Base-by-base conservation (phyloP, 2,113 vertebrate species). In the Cochlearius cochlearius region DNA sequence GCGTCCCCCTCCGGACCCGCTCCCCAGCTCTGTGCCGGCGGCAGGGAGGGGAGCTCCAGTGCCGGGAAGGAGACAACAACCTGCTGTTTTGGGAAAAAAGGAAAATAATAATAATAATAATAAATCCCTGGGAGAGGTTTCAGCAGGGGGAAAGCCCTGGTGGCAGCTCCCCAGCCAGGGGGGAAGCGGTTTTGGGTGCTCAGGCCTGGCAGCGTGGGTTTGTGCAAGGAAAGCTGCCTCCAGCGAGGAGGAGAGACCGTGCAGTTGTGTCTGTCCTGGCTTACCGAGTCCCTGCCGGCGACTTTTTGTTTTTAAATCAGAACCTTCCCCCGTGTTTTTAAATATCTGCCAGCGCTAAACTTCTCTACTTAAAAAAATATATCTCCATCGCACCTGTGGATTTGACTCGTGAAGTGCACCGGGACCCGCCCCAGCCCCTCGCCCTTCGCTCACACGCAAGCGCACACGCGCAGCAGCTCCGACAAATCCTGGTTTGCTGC, bases 341-440 rank as follows among this genome's bases (percentile, higher is more conserved):
- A 95, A 67, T 74, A 86, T 85, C 75, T 92, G 90, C 82, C 86
- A 95, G 89, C 1, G 2, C 94, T 94, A 84, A 95, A 93, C 79
- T 89, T 95, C 83, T 89, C 49, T 96, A 13, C 83, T 96, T 96
- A 90, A 91, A 97, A 97, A 98, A 66, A 96, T 91, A 94, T 45
- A 95, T 94, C 93, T 88, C 62, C 83, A 94, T 88, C 62, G 81
- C 92, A 23, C 74, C 53, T 80, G 43, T 59, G 47, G 68, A 73
- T 90, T 94, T 88, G 71, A 74, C 52, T 74, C 95, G 49, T 30
- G 85, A 96, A 96, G 88, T 9, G 45, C 87, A 68, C 71, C 0
- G 3, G 67, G 47, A 66, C 49, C 25, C 16, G 0, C 63, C 55
- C 81, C 49, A 25, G 2, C 38, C 50, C 66, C 38, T 41, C 8